Conservation (phyloP, 2,797 vertebrate species). For the Chaunax sp. region DNA sequence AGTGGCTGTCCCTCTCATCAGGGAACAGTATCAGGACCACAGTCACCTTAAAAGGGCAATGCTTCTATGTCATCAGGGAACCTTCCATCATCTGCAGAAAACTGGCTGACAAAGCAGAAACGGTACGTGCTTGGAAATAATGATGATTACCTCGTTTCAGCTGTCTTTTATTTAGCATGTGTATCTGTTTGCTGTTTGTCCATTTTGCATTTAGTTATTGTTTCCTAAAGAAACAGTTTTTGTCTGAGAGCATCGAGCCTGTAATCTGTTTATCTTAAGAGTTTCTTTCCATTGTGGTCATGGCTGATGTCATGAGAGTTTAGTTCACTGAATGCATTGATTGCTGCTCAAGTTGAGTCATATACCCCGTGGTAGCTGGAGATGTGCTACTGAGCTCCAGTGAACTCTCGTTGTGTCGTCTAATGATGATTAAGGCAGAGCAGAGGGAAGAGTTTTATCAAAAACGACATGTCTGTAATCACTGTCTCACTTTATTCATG, state of each 20-base stretch:
- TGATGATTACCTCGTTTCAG: constrained; percentile 17
- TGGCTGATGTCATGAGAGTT: constrained; percentile 35
- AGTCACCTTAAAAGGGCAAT: constrained; percentile 72
- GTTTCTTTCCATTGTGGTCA: constrained; percentile 46
- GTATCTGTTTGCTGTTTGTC: constrained; percentile 27
- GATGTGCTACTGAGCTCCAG: constrained; percentile 27
- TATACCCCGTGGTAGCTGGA: background rate
- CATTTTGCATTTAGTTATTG: constrained; percentile 15
- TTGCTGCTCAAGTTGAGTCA: constrained; percentile 17
- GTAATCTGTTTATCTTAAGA: constrained; percentile 48
- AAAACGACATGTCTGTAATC: constrained; percentile 18
- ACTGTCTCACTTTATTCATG: constrained; percentile 34
- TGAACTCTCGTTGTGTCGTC: constrained; percentile 23
- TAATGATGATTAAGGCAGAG: constrained; percentile 41
- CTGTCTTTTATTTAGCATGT: constrained; percentile 9
- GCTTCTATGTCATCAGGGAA: constrained; percentile 47
- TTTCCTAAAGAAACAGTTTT: constrained; percentile 10
- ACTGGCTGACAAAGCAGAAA: constrained; percentile 35
- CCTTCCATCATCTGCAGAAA: constrained; percentile 39
- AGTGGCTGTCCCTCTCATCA: constrained; percentile 36
- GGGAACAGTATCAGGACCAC: constrained; percentile 41
- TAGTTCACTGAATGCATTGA: constrained; percentile 16
- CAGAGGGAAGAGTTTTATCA: constrained; percentile 28
- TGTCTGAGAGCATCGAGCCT: constrained; percentile 5
- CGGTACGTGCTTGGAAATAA: constrained; percentile 69